phyloP scores from a whole-genome alignment of 2,113 vertebrate genomes.

The Rhinolophus ferrumequinum region DNA sequence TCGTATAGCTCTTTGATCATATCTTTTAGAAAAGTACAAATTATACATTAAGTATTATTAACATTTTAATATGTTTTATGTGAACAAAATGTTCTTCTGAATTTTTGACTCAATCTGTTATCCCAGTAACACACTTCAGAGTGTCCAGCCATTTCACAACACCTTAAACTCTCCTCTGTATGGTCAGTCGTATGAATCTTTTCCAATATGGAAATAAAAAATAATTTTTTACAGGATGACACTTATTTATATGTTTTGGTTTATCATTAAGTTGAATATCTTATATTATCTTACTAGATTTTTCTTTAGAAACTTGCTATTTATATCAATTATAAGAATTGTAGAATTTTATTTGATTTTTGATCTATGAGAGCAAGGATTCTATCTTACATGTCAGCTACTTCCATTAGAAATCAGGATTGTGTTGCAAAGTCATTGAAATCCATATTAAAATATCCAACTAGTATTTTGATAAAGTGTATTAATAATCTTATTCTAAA shows the following conservation, averaged over 20 bases:
- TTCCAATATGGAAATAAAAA: neutral
- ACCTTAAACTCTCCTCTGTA: neutral
- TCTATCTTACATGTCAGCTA: neutral
- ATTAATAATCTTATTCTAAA: neutral
- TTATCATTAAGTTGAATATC: neutral
- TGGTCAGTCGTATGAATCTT: neutral
- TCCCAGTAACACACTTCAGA: neutral
- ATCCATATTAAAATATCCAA: neutral
- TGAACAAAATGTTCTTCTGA: neutral
- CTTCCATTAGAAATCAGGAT: neutral
- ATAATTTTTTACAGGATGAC: neutral
- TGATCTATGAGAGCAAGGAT: neutral
- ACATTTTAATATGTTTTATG: neutral
- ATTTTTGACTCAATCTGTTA: neutral
- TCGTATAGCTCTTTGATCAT: neutral
- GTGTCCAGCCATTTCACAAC: neutral
- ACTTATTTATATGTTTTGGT: neutral
- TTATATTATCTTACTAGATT: neutral
- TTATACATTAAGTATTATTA: neutral
- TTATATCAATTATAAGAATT: neutral
- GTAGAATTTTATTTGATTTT: neutral
- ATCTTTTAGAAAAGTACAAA: neutral
- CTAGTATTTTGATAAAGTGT: neutral
- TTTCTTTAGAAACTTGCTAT: neutral
- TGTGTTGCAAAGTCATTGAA: neutral